Percentiles rank a stretch among this genome's conserved stretches.
Conservation (phyloP, 2,888 invertebrate genomes). For the Drosophila limbata region DNA sequence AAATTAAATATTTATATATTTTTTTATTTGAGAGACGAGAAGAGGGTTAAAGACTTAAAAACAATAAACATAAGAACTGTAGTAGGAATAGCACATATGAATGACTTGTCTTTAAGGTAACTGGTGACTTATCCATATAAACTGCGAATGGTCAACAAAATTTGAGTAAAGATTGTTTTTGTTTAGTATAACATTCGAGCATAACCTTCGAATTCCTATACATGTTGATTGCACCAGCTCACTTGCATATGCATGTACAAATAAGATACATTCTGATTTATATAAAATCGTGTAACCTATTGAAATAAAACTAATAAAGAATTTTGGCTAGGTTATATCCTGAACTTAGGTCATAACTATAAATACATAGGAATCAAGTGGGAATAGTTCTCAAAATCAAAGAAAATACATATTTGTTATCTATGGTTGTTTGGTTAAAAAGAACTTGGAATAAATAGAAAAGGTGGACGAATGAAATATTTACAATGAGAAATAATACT, state of each 20-base stretch:
- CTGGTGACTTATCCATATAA: slow-evolving; percentile 10
- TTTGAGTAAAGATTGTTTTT: background rate
- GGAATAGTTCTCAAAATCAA: slow-evolving; percentile 9
- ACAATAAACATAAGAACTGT: slow-evolving; percentile 29
- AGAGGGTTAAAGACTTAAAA: slow-evolving; percentile 13
- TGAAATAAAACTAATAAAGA: slow-evolving; percentile 10
- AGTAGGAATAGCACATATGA: slow-evolving; percentile 43
- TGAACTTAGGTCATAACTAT: slow-evolving; percentile 11
- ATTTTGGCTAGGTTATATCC: slow-evolving; percentile 23
- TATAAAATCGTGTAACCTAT: slow-evolving; percentile 1
- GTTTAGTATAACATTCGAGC: no score
- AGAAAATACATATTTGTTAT: slow-evolving; percentile 10
- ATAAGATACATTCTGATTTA: slow-evolving; percentile 1
- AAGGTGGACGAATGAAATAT: slow-evolving; percentile 7
- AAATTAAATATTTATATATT: slow-evolving; percentile 14
- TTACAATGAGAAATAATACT: slow-evolving; percentile 23
- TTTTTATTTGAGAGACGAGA: slow-evolving; percentile 7
- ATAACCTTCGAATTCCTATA: no score
- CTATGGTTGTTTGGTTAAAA: slow-evolving; percentile 14
- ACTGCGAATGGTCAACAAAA: background rate
- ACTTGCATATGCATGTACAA: slow-evolving; percentile 11
- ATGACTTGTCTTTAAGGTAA: slow-evolving; percentile 35
- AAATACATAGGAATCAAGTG: slow-evolving; percentile 20
- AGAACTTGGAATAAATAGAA: background rate
- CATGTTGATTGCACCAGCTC: slow-evolving; percentile 7